Percentiles rank a stretch among this genome's conserved stretches.
Conservation (phyloP, 2,113 vertebrate genomes). For the Rhabdomys dilectus region DNA sequence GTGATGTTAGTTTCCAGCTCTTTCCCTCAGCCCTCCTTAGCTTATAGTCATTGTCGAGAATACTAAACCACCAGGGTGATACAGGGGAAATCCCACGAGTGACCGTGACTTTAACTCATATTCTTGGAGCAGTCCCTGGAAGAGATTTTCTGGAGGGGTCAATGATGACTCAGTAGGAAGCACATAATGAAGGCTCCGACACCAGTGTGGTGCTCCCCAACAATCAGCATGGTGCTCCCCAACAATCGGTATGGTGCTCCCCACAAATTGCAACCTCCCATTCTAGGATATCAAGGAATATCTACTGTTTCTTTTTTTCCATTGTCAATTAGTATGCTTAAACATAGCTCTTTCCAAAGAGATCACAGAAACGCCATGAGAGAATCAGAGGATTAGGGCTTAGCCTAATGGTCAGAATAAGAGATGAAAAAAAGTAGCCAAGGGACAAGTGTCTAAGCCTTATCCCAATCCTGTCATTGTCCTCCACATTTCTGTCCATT, state of each 20-base stretch:
- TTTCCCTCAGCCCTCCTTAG: slow-evolving; percentile 78
- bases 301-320: background rate
- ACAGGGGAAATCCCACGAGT: slow-evolving; percentile 73
- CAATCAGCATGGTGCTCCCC: too few relatives aligned
- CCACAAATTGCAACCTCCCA: background rate
- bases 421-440: background rate
- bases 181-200: background rate
- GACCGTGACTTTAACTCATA: background rate
- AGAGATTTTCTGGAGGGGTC: background rate
- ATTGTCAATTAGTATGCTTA: background rate
- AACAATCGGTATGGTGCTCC: background rate
- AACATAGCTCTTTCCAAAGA: slow-evolving; percentile 61
- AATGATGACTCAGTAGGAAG: background rate
- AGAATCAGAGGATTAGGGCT: background rate
- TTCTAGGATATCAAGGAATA: background rate
- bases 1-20: slow-evolving; percentile 80
- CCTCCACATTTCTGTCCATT: background rate
- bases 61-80: slow-evolving; percentile 75
- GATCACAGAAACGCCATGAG: slow-evolving; percentile 14
- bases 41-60: slow-evolving; percentile 88
- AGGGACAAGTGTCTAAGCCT: background rate
- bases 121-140: background rate
- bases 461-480: background rate
- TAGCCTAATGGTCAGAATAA: background rate
- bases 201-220: background rate